Evolutionary conservation across 2,113 vertebrate genomes (phyloP), one percentile per base, ranked within the genome.

Genomic region (Scytalopus superciliaris): DNA sequence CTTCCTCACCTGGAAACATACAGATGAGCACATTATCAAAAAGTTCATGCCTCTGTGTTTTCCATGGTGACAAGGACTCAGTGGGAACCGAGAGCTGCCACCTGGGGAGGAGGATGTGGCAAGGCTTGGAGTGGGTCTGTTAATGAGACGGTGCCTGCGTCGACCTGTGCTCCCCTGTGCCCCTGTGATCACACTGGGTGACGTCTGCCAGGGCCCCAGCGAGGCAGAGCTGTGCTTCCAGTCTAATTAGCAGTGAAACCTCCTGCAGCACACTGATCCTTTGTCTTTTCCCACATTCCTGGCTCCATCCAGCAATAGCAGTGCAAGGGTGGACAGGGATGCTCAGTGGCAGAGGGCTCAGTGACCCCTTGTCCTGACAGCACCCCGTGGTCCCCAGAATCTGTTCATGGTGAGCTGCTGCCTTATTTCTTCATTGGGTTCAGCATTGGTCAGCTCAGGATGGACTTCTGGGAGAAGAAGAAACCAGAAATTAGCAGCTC

Each of bases 271-370:
- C 30, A 18, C 39, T 10, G 35, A 6, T 74, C 70, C 27, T 89
- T 78, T n/a, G 2, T 2, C 39, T 87, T 84, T 45, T 86, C 12
- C n/a, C 0, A 0, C 2, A 2, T 72, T 75, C 22, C 52, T 81
- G 55, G 50, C 64, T 85, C 40, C 14, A 35, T 55, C 31, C 33
- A 35, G 60, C 60, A 45, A 24, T 1, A 77, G 33, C 40, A 70
- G 27, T 4, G 0, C 12, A 9, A n/a, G 28, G 37, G n/a, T 52
- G 31, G 40, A 40, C 10, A 4, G 0, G 1, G 50, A 7, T 66
- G 19, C 76, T 92, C 12, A 21, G 55, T 24, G 35, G 33, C 28
- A 90, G 44, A 42, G 35, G 19, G 24, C 23, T 87, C 33, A 24
- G 19, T 30, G 55, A 42, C 0, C 0, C 55, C 17, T 39, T 45